These are phyloP conservation scores for Agrochola litura DNA, from an alignment of 2,888 invertebrate genomes.

Conservation along the genomic window DNA sequence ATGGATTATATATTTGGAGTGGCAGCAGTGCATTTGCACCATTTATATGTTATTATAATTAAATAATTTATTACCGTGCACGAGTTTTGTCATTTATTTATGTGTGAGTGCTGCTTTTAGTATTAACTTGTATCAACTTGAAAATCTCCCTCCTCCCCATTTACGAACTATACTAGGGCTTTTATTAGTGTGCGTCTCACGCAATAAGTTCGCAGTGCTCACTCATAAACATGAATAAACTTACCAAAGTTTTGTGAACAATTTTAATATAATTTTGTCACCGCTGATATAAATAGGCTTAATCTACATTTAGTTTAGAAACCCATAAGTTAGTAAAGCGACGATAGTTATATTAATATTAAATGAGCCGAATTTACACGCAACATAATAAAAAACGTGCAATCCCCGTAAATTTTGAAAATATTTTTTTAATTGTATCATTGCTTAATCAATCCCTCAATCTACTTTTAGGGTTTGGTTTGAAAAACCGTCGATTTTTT, in stretches of 20 bases:
- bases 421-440: not conserved
- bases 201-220: not conserved
- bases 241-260: constrained; percentile 29
- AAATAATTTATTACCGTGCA: constrained; percentile 13
- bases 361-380: constrained; percentile 43
- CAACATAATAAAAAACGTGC: constrained; percentile 49
- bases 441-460: not conserved
- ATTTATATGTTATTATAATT: not conserved
- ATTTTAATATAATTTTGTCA: not conserved
- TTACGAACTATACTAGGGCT: not conserved
- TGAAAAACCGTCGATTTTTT: not conserved
- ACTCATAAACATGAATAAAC: constrained; percentile 28
- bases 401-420: constrained; percentile 13
- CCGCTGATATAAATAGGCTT: constrained; percentile 1
- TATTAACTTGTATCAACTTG: not conserved
- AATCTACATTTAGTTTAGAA: constrained; percentile 22
- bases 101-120: constrained; percentile 7
- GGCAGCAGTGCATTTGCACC: constrained; percentile 19
- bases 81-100: constrained; percentile 12
- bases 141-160: not conserved
- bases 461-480: not conserved
- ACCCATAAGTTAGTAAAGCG: constrained; percentile 58
- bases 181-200: constrained; percentile 6
- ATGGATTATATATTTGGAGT: not conserved
- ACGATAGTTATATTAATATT: constrained; percentile 17